Percentiles rank a stretch among this genome's conserved stretches.
Evolutionary conservation across 2,113 vertebrate species (phyloP).

Genomic region (Crocuta crocuta): DNA sequence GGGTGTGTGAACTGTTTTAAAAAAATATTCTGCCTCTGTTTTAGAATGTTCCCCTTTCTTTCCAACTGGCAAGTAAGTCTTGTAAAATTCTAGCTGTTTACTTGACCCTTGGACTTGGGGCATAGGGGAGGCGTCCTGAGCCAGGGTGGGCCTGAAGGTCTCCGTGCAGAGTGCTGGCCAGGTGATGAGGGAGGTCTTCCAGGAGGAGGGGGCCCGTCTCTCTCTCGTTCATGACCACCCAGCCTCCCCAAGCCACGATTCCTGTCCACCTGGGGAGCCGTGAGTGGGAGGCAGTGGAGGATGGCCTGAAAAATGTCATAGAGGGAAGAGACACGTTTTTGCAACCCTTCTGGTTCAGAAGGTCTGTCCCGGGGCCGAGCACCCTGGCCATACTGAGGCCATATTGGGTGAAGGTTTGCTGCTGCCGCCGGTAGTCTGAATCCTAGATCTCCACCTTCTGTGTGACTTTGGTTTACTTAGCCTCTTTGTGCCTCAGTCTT

Average conservation of each 20-base stretch:
- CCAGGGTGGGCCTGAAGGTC: background rate
- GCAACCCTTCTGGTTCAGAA: background rate
- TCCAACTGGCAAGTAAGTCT: background rate
- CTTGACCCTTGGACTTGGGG: background rate
- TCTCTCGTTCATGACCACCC: background rate
- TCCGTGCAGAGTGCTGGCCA: accelerated
- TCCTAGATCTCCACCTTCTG: background rate
- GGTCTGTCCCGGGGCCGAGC: background rate
- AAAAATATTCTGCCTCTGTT: background rate
- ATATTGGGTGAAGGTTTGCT: background rate
- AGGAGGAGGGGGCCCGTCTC: background rate
- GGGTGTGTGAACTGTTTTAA: background rate
- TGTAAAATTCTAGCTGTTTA: background rate
- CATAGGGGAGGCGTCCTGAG: background rate
- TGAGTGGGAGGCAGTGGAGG: background rate
- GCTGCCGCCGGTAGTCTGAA: background rate
- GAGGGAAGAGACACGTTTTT: background rate
- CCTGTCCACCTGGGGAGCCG: background rate
- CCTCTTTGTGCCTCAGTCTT: background rate
- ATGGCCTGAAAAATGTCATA: accelerated
- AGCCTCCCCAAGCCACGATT: background rate
- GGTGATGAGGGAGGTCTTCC: background rate
- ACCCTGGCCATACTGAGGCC: background rate
- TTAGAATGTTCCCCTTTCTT: background rate
- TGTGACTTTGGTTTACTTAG: background rate